These are phyloP conservation scores for Oxygymnocypris stewartii DNA, from an alignment of 2,113 vertebrate species.

Conservation along the genomic window DNA sequence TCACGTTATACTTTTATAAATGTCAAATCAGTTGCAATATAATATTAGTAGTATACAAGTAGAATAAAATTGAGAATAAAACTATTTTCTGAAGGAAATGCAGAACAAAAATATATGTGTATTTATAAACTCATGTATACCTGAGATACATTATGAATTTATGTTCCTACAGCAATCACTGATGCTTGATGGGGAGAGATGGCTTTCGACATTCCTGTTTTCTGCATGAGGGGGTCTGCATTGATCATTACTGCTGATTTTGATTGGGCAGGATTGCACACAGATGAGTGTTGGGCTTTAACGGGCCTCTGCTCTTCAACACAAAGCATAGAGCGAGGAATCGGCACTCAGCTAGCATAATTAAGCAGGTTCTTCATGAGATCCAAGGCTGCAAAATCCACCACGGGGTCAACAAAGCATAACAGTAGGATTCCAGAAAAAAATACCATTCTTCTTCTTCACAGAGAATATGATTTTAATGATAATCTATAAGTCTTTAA, in stretches of 20 bases:
- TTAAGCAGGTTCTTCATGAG: not conserved
- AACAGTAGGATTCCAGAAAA: not conserved
- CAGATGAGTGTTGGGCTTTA: slow-evolving; percentile 21
- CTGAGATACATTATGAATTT: not conserved
- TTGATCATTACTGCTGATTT: slow-evolving; percentile 42
- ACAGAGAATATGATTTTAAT: too few species aligned
- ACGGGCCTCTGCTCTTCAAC: not conserved
- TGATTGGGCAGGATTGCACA: slow-evolving; percentile 32
- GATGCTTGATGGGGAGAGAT: slow-evolving; percentile 4
- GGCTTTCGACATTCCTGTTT: slow-evolving; percentile 17
- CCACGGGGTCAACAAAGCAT: not conserved
- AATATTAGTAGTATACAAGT: not conserved
- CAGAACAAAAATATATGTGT: too few species aligned
- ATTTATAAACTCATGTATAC: too few species aligned
- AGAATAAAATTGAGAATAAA: not conserved
- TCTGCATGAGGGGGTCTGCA: slow-evolving; percentile 9
- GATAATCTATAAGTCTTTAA: too few species aligned
- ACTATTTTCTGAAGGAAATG: not conserved
- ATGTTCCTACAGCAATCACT: not conserved
- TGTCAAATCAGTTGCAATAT: not conserved
- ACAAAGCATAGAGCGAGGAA: slow-evolving; percentile 8
- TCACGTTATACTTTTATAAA: not conserved
- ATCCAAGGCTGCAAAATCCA: slow-evolving; percentile 14
- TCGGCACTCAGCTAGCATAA: slow-evolving; percentile 15
- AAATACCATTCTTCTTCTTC: too few species aligned